Conservation (phyloP, 2,888 invertebrate species). For the Scelioninae gen. 1 region DNA sequence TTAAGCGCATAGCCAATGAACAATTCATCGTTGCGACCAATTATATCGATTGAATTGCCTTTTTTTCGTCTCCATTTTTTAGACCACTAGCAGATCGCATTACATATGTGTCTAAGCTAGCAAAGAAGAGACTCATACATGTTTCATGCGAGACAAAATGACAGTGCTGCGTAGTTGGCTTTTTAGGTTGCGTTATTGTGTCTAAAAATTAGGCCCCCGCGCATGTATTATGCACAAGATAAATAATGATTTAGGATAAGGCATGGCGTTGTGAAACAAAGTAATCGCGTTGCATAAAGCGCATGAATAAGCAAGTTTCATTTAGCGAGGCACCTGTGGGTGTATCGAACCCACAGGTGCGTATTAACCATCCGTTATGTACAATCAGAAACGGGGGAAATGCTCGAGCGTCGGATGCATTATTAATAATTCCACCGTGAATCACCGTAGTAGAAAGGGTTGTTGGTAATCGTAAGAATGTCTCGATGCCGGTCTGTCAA, state of each 20-base stretch:
- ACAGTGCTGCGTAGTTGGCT: background rate
- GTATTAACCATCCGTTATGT: conserved; percentile 69
- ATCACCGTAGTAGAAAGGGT: conserved; percentile 77
- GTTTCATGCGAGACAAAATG: conserved; percentile 21
- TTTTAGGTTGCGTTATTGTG: too few species aligned
- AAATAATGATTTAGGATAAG: conserved; percentile 58
- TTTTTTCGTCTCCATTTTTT: conserved; percentile 13
- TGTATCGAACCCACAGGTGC: conserved; percentile 66
- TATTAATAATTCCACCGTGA: conserved; percentile 79
- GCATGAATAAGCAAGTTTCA: conserved; percentile 68
- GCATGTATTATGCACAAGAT: conserved; percentile 30
- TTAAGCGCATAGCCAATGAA: conserved; percentile 47
- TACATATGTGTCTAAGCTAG: conserved; percentile 15
- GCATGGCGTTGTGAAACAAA: conserved; percentile 58
- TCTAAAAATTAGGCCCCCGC: conserved; percentile 7
- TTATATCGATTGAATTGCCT: conserved; percentile 46
- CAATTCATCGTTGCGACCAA: conserved; percentile 44
- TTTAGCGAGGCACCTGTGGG: conserved; percentile 66
- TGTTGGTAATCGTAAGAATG: conserved; percentile 81
- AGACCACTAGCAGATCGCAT: background rate
- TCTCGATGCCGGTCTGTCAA: conserved; percentile 78
- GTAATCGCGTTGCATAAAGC: conserved; percentile 64
- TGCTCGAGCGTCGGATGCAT: conserved; percentile 76
- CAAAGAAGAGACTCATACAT: conserved; percentile 22
- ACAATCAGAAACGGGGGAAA: conserved; percentile 78